Evolutionary conservation across 2,797 vertebrate species (phyloP), one percentile per base, ranked within the genome.

Genomic region (Acrocephalus scirpaceus): DNA sequence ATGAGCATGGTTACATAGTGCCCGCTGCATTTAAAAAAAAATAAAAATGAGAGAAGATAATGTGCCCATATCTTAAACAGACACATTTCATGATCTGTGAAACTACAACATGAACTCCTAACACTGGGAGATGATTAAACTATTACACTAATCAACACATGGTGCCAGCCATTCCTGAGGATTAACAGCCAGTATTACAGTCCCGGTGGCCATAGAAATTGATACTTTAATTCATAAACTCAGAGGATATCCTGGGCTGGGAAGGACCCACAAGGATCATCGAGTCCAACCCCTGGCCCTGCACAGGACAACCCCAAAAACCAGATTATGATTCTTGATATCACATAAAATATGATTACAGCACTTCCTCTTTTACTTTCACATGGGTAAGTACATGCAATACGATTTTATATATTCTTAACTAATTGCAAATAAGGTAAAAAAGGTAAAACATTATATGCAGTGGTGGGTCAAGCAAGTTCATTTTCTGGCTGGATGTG

Each of bases 81-180:
- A 92, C 95, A 94, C 80, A 95, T 95, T 96, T 97, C 95, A 93
- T 96, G 95, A 95, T 94, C 94, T 95, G 89, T 96, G 87, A 96
- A 97, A 93, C 84, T 87, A 79, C 88, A 86, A 84, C 86, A 95
- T 4, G 84, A 94, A 87, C 86, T 96, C 88, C 90, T 91, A 80
- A 71, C 85, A 45, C 93, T 54, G 83, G 77, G 85, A 90, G 72
- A 84, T 93, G 92, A 93, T 95, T 97, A 96, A 94, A 95, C 90
- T 96, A 91, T 93, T 97, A 95, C 93, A 85, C 51, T 90, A 96
- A 96, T 95, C 92, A 93, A 92, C 82, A 94, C 71, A 54, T 15
- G 21, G 51, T 90, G 76, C 72, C 92, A 95, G 69, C 65, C 71
- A 18, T 85, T 94, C 61, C 61, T 58, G 71, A 81, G 86, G 88